Base-by-base conservation (phyloP, 2,113 vertebrate species). In the Hippocampus zosterae region DNA sequence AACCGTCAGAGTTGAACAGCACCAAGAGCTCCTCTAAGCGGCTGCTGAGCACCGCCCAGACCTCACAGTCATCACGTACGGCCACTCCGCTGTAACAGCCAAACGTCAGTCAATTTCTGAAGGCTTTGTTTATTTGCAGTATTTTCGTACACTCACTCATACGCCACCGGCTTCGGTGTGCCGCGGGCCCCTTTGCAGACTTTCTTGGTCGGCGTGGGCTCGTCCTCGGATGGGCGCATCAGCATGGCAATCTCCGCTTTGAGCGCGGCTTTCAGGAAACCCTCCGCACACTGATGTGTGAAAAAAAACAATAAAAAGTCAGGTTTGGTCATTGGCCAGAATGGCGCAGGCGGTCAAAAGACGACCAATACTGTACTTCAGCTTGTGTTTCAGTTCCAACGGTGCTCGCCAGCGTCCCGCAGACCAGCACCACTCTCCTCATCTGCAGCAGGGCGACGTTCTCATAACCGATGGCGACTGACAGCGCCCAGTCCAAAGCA, bases 401-500 rank as follows among this genome's bases (percentile, higher is more conserved):
- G 5, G 90, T 81, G 68, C 82, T 67, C 41, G 94, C 88, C 85
- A 98, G 89, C 53, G 77, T 84, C 86, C 77, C 81, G 71, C 94
- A 96, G 75, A 98, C 88, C 66, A 88, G 88, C 19, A 80, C 83
- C 59, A 97, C 84, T 68, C 72, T 91, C 70, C 76, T 84, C 80
- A 89, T 93, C 70, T 94, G 92, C 71, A 96, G 87, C 71, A 89
- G 78, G 0, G 79, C 75, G 8, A 93, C 92, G 59, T 92, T 94
- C 81, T 95, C 94, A 71, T 95, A 94, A 56, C 93, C 93, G 33
- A 77, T 13, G 27, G 93, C 93, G 21, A 94, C 93, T 64, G 91
- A 93, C 7, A 92, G 90, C 67, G 95, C 71, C 79, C 95, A 98
- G 40, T 91, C 90, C 79, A 98, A 93, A 46, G 96, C 82, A 60